Base-by-base conservation (phyloP, 2,888 invertebrate genomes). In the Syrista parreyssii region DNA sequence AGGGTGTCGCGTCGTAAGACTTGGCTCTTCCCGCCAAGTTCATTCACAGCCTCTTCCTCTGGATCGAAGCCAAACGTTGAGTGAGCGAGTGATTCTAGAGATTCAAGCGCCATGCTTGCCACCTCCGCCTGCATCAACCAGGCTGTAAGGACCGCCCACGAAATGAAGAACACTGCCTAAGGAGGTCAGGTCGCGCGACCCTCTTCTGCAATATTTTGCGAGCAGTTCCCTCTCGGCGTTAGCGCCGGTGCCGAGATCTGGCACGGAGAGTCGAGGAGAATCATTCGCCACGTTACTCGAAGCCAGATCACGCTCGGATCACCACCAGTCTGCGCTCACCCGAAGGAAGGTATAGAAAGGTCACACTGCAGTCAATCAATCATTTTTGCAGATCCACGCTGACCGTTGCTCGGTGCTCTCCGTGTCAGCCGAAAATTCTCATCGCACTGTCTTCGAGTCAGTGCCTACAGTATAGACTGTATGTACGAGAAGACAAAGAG, bases 21-120 rank as follows among this genome's bases (percentile, higher is more conserved):
- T 40, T 40, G 32, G 84, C 86, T 86, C 89, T 91, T 89, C 89
- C 89, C 89, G 89, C 89, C 90, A 89, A 88, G 85, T 89, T 89
- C 91, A 91, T 90, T 90, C 88, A 90, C 86, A 85, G 84, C 88
- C 87, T 89, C 84, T 80, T 82, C 81, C 76, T 85, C 87, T 90
- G 90, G 90, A 89, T 86, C 81, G 84, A 88, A 88, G 91, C 91
- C 90, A 90, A 90, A 88, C 85, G 85, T 82, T 85, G 86, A 86
- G 88, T 88, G 86, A 84, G 84, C 85, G 83, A 81, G 81, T 78
- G 81, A 80, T 80, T 84, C 78, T 82, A 40, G 15, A 40, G 40
- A 40, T 15, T 12, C 11, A 12, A 69, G 31, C 30, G 69, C 15
- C 69, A 32, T 32, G 12, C 23, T 69, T 15, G n/a, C 15, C 69